Evolutionary conservation across 2,113 vertebrate species (phyloP).

Genomic region (Gobius niger): DNA sequence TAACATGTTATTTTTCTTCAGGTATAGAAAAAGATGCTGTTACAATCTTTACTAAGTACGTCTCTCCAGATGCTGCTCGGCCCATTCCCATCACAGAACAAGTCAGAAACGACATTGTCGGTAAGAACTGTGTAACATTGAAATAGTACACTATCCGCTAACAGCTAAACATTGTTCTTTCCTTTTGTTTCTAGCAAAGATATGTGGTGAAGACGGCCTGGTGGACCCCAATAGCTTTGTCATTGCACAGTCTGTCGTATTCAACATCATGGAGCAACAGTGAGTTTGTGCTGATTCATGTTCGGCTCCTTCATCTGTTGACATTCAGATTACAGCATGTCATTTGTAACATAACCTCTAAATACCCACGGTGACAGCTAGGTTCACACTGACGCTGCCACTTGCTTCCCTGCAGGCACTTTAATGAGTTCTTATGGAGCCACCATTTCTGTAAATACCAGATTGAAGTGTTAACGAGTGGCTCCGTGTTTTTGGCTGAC

Average conservation of each 20-base stretch:
- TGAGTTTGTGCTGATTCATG: conserved; percentile 73
- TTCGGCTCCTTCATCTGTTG: not conserved
- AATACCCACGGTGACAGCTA: not conserved
- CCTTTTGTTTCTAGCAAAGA: conserved; percentile 84
- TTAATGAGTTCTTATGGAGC: conserved; percentile 94
- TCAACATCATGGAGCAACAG: conserved; percentile 92
- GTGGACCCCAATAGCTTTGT: conserved; percentile 98
- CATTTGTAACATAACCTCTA: conserved; percentile 6
- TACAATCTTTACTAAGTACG: conserved; percentile 96
- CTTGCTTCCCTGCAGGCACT: conserved; percentile 83
- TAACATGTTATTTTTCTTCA: conserved; percentile 51
- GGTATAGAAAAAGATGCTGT: conserved; percentile 98
- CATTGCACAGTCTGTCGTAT: conserved; percentile 88
- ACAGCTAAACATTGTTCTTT: not conserved
- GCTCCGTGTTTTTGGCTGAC: conserved; percentile 96
- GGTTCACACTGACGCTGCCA: conserved; percentile 14
- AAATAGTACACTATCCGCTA: not conserved
- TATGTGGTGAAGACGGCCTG: conserved; percentile 97
- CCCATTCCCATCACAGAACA: conserved; percentile 95
- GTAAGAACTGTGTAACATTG: conserved; percentile 72
- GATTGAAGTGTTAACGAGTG: conserved; percentile 99
- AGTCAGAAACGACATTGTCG: conserved; percentile 95
- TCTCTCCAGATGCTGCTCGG: conserved; percentile 95
- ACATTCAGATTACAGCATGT: conserved; percentile 14
- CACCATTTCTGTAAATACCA: conserved; percentile 99